These are phyloP conservation scores for Drosophila cardini DNA, from an alignment of 1,140 invertebrate genomes.

Conservation along the genomic window DNA sequence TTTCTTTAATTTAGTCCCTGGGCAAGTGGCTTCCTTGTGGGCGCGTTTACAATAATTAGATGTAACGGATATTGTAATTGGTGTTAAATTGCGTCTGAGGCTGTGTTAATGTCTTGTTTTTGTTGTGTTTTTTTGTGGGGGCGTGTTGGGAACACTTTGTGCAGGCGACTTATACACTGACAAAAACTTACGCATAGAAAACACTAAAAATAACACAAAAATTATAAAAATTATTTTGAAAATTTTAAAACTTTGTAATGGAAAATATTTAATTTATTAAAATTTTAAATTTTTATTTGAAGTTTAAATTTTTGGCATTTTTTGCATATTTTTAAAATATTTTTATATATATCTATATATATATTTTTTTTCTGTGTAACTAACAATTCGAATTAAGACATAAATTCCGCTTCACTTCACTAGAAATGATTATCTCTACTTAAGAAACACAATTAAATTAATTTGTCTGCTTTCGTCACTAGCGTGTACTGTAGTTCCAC, in stretches of 20 bases:
- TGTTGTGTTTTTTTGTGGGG: slow-evolving; percentile 22
- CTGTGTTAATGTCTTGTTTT: slow-evolving; percentile 73
- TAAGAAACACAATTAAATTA: background rate
- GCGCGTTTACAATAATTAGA: slow-evolving; percentile 82
- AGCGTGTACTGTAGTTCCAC: too few species aligned
- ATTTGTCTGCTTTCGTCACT: background rate
- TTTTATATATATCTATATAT: too few species aligned
- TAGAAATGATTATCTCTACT: background rate
- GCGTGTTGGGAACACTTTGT: background rate
- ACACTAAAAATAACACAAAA: too few species aligned
- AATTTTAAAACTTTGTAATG: too few species aligned
- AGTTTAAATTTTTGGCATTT: too few species aligned
- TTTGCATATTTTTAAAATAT: too few species aligned
- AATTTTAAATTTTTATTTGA: too few species aligned
- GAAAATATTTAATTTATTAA: too few species aligned
- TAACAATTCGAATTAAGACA: background rate
- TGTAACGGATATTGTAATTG: slow-evolving; percentile 85
- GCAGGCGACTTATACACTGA: background rate
- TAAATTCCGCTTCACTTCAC: background rate
- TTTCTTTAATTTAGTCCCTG: slow-evolving; percentile 77
- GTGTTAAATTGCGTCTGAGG: slow-evolving; percentile 83
- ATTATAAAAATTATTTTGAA: too few species aligned
- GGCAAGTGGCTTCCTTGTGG: slow-evolving; percentile 71
- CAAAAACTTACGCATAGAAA: too few species aligned
- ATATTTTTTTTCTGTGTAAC: background rate